Evolutionary conservation across 2,797 vertebrate species (phyloP).

Genomic region (Pteronotus mesoamericanus): DNA sequence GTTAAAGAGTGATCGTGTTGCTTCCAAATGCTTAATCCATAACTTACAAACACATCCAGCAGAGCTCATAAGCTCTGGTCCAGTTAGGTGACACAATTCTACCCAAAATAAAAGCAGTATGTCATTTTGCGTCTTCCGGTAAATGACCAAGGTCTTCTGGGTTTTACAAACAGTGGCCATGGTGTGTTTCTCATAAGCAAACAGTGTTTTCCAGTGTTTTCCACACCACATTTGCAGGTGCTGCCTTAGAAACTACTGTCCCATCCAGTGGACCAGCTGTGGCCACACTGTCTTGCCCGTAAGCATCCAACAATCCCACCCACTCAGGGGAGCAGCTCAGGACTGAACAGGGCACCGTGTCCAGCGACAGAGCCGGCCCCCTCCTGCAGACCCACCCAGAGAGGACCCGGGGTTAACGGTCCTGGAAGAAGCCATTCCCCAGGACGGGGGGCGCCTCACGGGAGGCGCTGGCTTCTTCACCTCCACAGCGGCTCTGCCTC

Average conservation of each 20-base stretch:
- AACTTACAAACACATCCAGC: fast-evolving
- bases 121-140: neutral
- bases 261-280: fast-evolving
- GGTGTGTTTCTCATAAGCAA: neutral
- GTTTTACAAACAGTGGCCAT: neutral
- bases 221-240: fast-evolving
- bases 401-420: neutral
- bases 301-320: neutral
- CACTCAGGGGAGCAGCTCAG: neutral
- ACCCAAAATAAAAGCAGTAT: fast-evolving
- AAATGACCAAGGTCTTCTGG: neutral
- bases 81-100: neutral
- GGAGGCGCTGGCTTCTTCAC: neutral
- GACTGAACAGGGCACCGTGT: neutral
- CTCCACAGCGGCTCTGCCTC: neutral
- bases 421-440: neutral
- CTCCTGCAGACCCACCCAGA: neutral
- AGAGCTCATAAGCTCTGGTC: neutral
- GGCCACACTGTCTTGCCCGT: fast-evolving
- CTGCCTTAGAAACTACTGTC: neutral
- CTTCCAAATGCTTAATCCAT: fast-evolving
- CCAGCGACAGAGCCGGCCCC: neutral
- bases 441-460: neutral
- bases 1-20: fast-evolving
- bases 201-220: neutral